These are phyloP conservation scores for Ardeotis arabs DNA, from an alignment of 2,113 vertebrate species.

Conservation along the genomic window DNA sequence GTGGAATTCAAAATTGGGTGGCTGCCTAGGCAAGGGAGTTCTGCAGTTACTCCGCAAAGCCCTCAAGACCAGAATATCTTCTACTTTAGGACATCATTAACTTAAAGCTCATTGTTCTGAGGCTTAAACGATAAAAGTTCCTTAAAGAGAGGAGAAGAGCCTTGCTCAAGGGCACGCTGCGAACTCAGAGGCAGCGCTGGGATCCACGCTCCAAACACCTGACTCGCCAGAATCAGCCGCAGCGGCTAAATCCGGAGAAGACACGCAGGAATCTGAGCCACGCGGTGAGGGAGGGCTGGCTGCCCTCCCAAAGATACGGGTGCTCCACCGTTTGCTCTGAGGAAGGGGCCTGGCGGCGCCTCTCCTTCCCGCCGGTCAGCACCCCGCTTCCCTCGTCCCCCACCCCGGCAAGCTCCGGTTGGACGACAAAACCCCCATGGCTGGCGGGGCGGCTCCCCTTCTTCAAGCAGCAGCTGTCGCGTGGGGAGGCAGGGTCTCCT, in stretches of 20 bases:
- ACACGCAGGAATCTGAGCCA: neutral
- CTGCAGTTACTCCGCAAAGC: neutral
- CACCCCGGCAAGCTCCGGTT: neutral
- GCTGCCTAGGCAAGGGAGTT: neutral
- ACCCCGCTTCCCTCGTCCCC: neutral
- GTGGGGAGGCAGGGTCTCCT: too few species aligned
- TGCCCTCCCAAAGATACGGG: neutral
- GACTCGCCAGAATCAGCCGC: neutral
- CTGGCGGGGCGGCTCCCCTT: neutral
- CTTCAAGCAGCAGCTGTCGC: too few species aligned
- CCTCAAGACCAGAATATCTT: fast-evolving
- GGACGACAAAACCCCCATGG: fast-evolving
- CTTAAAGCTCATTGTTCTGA: neutral
- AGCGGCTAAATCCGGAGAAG: neutral
- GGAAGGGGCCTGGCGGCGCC: fast-evolving
- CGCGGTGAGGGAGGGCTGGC: neutral
- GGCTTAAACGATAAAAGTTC: neutral
- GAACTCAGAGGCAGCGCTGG: neutral
- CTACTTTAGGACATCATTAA: neutral
- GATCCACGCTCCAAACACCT: neutral
- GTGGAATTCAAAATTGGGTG: neutral
- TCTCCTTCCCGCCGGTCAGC: fast-evolving
- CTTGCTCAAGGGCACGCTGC: neutral
- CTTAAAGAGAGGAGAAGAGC: neutral
- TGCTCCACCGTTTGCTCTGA: neutral